Evolutionary conservation across 2,113 vertebrate species (phyloP).

Genomic region (Rhea pennata): DNA sequence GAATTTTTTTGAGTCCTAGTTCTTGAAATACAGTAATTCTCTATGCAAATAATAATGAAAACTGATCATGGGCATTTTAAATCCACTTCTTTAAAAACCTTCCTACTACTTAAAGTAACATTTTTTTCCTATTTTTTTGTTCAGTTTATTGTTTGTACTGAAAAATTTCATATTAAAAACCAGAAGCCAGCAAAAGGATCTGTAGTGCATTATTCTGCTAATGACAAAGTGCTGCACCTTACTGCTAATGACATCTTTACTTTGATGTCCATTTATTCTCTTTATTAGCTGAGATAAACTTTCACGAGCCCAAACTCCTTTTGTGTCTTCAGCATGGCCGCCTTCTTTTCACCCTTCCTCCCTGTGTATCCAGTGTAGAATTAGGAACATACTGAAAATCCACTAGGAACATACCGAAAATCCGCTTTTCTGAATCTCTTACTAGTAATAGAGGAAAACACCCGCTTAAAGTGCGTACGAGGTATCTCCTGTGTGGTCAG

Average conservation of each 20-base stretch:
- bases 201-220: neutral
- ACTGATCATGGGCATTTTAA: neutral
- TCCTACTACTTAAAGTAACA: neutral
- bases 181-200: neutral
- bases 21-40: neutral
- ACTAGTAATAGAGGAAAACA: neutral
- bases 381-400: neutral
- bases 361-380: neutral
- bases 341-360: neutral
- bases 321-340: neutral
- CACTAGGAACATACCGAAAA: neutral
- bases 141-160: neutral
- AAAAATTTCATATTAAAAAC: neutral
- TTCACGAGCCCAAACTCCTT: conserved; percentile 40
- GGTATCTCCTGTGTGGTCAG: neutral
- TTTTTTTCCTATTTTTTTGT: neutral
- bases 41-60: neutral
- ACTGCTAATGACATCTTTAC: conserved; percentile 18
- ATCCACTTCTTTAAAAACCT: neutral
- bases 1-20: neutral
- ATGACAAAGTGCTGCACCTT: conserved; percentile 11
- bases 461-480: neutral
- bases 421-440: neutral
- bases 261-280: conserved; percentile 29
- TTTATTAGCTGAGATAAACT: conserved; percentile 55